phyloP scores from a whole-genome alignment of 2,113 vertebrate genomes.

The Ornithorhynchus anatinus region DNA sequence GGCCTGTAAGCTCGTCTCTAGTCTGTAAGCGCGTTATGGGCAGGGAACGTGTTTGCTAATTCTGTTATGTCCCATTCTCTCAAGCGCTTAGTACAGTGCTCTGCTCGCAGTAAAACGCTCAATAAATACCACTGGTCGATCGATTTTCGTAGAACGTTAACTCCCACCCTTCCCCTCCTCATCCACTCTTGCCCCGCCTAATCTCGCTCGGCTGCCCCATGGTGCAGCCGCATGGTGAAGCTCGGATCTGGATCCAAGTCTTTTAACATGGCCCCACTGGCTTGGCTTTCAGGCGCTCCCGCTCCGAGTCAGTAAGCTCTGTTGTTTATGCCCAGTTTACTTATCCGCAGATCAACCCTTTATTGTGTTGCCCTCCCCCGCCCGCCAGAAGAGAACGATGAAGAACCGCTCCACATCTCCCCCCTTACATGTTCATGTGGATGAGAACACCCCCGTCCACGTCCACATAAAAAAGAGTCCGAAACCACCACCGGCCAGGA shows the following conservation, averaged over 20 bases:
- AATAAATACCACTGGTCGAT: too few species aligned
- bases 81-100: too few species aligned
- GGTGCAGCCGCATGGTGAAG: not conserved
- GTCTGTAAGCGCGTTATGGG: too few species aligned
- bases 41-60: too few species aligned
- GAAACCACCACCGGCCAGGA: constrained; percentile 73
- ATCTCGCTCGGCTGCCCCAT: not conserved
- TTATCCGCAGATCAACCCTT: constrained; percentile 72
- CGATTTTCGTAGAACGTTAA: not conserved
- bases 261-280: constrained; percentile 34
- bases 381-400: constrained; percentile 79
- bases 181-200: not conserved
- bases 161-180: not conserved
- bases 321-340: constrained; percentile 69
- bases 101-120: too few species aligned
- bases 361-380: constrained; percentile 58
- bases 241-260: not conserved
- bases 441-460: constrained; percentile 86
- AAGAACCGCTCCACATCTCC: constrained; percentile 84
- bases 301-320: constrained; percentile 20
- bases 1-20: too few species aligned
- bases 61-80: too few species aligned
- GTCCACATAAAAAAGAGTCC: constrained; percentile 89
- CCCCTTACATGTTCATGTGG: constrained; percentile 90
- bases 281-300: constrained; percentile 1